phyloP scores from a whole-genome alignment of 2,797 vertebrate genomes.

The Anniella stebbinsi region DNA sequence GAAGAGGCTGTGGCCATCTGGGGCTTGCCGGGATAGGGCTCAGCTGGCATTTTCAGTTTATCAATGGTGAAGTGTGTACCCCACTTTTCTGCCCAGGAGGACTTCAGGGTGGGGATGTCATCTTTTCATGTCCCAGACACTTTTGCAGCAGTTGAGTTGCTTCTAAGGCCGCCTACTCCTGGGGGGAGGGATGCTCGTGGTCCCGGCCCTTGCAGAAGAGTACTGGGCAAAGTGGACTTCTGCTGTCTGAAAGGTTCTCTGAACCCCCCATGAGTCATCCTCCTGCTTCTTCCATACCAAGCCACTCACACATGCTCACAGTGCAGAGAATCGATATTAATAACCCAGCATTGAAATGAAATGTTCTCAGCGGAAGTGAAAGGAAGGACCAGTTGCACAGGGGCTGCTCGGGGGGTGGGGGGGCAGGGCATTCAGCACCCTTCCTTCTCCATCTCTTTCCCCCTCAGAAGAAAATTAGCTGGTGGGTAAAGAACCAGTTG shows the following conservation, averaged over 20 bases:
- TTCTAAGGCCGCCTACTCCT: too few relatives aligned
- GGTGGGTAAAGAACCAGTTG: neutral
- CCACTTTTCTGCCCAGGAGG: neutral
- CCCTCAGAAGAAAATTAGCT: neutral
- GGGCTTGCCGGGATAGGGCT: neutral
- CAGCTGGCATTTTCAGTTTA: neutral
- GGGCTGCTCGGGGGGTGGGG: neutral
- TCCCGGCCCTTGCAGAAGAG: neutral
- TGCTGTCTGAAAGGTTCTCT: neutral
- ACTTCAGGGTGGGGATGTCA: neutral
- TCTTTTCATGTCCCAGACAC: neutral
- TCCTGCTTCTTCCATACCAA: neutral
- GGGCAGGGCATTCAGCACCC: neutral
- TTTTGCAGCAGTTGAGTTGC: neutral
- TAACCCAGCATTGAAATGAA: neutral
- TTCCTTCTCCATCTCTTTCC: neutral
- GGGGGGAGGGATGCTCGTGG: neutral
- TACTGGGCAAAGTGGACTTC: neutral
- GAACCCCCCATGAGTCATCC: neutral
- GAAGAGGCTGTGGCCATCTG: neutral
- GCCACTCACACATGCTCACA: neutral
- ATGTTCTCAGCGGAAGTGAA: neutral
- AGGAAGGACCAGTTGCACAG: neutral
- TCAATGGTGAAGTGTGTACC: accelerated
- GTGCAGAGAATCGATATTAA: neutral